Conservation (phyloP, 2,888 invertebrate species). For the Dasypogon diadema region DNA sequence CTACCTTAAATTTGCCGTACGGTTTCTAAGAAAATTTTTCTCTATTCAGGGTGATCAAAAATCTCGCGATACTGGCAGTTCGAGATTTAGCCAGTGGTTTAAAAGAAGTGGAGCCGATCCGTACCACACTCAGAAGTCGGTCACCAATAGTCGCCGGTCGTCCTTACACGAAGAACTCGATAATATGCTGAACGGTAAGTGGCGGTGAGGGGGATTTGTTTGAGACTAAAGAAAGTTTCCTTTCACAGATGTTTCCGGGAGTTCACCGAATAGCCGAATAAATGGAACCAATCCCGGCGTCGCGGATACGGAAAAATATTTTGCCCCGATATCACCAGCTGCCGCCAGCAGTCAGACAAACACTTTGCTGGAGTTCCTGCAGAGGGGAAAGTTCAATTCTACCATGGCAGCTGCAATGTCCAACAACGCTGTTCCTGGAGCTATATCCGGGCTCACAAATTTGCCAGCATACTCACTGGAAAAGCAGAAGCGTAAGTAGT, state of each 20-base stretch:
- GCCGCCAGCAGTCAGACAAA: conserved; percentile 59
- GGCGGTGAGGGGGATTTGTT: too few relatives aligned
- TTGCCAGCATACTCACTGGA: conserved; percentile 15
- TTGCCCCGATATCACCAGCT: conserved; percentile 79
- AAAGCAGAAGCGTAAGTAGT: conserved; percentile 39
- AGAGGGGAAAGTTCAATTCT: conserved; percentile 72
- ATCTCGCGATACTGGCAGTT: conserved; percentile 72
- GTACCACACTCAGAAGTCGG: neutral
- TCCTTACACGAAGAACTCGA: conserved; percentile 75
- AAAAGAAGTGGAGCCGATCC: conserved; percentile 65
- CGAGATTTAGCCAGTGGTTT: conserved; percentile 87
- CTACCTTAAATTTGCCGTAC: too few relatives aligned
- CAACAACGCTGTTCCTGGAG: neutral
- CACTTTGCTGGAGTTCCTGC: conserved; percentile 78
- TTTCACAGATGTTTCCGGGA: neutral
- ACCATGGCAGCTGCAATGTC: conserved; percentile 13
- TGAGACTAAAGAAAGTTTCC: too few relatives aligned
- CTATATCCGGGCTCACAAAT: neutral
- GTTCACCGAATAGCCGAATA: conserved; percentile 22
- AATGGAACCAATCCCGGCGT: conserved; percentile 61
- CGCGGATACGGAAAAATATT: conserved; percentile 73
- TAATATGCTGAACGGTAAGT: conserved; percentile 75
- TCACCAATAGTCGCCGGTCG: conserved; percentile 69
- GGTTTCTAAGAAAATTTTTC: neutral
- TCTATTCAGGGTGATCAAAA: conserved; percentile 76